A percentile compares a stretch with the other conserved stretches of the same genome.
These are phyloP conservation scores for Timema podura DNA, from an alignment of 2,888 invertebrate genomes.

Conservation along the genomic window DNA sequence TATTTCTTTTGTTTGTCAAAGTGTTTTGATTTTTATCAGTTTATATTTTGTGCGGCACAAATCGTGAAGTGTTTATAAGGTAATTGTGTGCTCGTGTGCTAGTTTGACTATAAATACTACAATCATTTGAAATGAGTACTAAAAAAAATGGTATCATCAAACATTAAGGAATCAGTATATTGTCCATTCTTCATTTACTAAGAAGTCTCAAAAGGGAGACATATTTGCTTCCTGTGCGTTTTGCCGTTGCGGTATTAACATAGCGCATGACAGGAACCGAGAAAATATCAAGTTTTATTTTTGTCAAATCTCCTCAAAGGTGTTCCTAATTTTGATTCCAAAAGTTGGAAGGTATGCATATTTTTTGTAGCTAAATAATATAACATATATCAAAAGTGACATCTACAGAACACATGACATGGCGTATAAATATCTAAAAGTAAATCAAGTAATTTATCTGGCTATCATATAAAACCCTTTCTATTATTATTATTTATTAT, in stretches of 20 bases:
- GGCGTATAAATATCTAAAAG: too few species aligned
- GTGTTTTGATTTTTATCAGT: neutral
- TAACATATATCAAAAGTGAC: too few species aligned
- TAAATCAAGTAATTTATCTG: too few species aligned
- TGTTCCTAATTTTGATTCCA: too few species aligned
- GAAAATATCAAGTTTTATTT: neutral
- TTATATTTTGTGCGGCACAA: neutral
- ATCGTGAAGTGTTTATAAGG: neutral
- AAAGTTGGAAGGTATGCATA: too few species aligned
- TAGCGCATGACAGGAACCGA: neutral
- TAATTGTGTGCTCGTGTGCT: neutral
- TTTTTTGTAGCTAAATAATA: too few species aligned
- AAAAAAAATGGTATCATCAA: neutral
- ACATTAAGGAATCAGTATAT: neutral
- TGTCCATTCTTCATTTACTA: neutral
- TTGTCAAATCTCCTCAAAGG: neutral
- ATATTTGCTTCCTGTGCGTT: neutral
- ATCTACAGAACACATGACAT: too few species aligned
- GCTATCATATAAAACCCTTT: too few species aligned
- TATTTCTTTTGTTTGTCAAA: neutral
- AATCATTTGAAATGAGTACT: neutral
- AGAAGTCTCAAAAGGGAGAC: neutral
- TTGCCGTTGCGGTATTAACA: neutral
- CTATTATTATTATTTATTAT: too few species aligned
- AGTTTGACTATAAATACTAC: neutral